A percentile compares a stretch with the other conserved stretches of the same genome.
These are phyloP conservation scores for Griposia aprilina DNA, from an alignment of 2,888 invertebrate species.

Conservation along the genomic window DNA sequence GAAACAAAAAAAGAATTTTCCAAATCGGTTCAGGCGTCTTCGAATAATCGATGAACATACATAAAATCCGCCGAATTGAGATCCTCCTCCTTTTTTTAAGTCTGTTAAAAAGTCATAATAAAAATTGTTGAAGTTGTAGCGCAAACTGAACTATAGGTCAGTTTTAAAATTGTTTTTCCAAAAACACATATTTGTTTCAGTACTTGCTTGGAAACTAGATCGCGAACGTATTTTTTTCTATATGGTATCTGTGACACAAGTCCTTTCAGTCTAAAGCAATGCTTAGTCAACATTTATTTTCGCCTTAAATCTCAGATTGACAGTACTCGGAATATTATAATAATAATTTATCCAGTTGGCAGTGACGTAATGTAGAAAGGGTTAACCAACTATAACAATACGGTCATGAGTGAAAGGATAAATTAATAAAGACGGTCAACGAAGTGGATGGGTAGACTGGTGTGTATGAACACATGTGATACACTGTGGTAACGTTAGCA, in stretches of 20 bases:
- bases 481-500: constrained; percentile 41
- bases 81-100: too few relatives aligned
- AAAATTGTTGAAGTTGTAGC: neutral
- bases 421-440: constrained; percentile 20
- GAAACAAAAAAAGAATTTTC: too few relatives aligned
- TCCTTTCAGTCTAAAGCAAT: neutral
- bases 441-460: constrained; percentile 2
- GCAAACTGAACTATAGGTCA: neutral
- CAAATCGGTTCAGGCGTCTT: too few relatives aligned
- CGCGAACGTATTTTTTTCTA: neutral
- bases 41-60: too few relatives aligned
- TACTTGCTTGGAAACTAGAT: neutral
- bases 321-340: too few relatives aligned
- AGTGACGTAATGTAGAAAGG: too few relatives aligned
- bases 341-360: neutral
- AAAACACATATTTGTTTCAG: neutral
- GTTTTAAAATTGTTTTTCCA: neutral
- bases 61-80: too few relatives aligned
- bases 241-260: rapidly evolving
- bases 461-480: constrained; percentile 21
- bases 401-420: neutral
- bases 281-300: neutral
- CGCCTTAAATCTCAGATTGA: too few relatives aligned
- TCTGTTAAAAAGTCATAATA: neutral
- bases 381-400: neutral